phyloP scores from a whole-genome alignment of 2,113 vertebrate genomes.

The Gymnobelideus leadbeateri region DNA sequence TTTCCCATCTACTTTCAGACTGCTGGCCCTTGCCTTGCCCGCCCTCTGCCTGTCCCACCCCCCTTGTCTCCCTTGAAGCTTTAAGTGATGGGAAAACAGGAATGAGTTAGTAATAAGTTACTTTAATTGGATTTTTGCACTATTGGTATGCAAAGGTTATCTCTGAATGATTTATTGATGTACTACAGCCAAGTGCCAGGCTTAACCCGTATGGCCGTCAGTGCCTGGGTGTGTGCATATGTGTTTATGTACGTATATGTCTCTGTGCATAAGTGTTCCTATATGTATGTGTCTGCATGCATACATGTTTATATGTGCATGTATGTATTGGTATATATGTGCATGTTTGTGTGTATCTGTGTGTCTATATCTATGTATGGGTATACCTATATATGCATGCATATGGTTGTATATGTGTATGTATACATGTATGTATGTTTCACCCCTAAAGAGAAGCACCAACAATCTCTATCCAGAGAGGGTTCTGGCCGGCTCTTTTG shows the following conservation, averaged over 20 bases:
- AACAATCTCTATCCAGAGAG: neutral
- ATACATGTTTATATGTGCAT: no score
- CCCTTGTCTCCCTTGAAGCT: conserved; percentile 32
- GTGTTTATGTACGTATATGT: neutral
- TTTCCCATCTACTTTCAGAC: conserved; percentile 1
- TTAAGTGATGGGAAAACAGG: conserved; percentile 65
- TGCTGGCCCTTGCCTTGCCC: conserved; percentile 20
- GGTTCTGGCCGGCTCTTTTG: neutral
- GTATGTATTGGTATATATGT: no score
- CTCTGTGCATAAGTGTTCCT: no score
- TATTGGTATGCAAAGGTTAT: conserved; percentile 75
- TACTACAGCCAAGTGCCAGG: conserved; percentile 66
- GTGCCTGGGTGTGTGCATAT: conserved; percentile 1
- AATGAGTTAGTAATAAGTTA: conserved; percentile 67
- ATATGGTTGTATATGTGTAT: conserved; percentile 6
- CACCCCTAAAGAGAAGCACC: neutral
- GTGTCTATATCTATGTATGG: neutral
- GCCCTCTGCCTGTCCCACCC: conserved; percentile 7
- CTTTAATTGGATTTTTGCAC: conserved; percentile 69
- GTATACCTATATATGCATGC: neutral
- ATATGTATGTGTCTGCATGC: conserved; percentile 5
- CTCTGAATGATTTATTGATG: conserved; percentile 70
- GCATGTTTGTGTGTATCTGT: no score
- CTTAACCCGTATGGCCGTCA: conserved; percentile 50
- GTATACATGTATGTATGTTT: fast-evolving